Percentiles rank a stretch among this genome's conserved stretches.
Conservation (phyloP, 2,888 invertebrate genomes). For the Luffia ferchaultella region DNA sequence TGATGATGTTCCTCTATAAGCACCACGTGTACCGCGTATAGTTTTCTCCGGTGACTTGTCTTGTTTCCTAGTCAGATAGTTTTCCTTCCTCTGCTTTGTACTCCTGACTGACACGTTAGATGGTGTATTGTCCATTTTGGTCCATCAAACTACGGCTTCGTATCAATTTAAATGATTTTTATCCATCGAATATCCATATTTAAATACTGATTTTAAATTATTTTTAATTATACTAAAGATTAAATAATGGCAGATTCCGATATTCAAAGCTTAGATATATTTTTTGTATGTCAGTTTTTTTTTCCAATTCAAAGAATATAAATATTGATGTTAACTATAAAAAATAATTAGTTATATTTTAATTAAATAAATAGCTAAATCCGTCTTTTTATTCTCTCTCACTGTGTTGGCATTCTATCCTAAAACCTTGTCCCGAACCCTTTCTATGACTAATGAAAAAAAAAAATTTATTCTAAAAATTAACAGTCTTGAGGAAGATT, state of each 20-base stretch:
- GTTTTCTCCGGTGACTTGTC: conserved; percentile 63
- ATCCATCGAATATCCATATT: background rate
- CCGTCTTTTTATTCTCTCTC: conserved; percentile 64
- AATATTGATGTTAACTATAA: conserved; percentile 22
- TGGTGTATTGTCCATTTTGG: conserved; percentile 57
- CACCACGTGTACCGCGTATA: conserved; percentile 51
- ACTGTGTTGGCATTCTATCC: conserved; percentile 44
- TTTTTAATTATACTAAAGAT: background rate
- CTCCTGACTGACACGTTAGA: conserved; percentile 49
- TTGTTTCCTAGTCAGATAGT: conserved; percentile 57
- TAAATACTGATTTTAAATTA: background rate
- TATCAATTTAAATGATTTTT: background rate
- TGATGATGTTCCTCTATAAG: conserved; percentile 48
- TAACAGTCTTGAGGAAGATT: conserved; percentile 61
- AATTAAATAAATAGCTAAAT: conserved; percentile 54
- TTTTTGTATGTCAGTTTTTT: too few species aligned
- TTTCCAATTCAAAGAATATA: too few species aligned
- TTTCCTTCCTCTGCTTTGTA: conserved; percentile 56
- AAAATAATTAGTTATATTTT: conserved; percentile 34
- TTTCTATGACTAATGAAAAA: conserved; percentile 33
- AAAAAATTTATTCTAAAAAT: conserved; percentile 35
- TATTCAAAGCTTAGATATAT: too few species aligned
- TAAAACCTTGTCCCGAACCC: conserved; percentile 22
- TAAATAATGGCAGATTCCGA: background rate
- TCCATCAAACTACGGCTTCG: conserved; percentile 27